These are phyloP conservation scores for Platycheirus albimanus DNA, from an alignment of 2,888 invertebrate genomes.

Conservation along the genomic window DNA sequence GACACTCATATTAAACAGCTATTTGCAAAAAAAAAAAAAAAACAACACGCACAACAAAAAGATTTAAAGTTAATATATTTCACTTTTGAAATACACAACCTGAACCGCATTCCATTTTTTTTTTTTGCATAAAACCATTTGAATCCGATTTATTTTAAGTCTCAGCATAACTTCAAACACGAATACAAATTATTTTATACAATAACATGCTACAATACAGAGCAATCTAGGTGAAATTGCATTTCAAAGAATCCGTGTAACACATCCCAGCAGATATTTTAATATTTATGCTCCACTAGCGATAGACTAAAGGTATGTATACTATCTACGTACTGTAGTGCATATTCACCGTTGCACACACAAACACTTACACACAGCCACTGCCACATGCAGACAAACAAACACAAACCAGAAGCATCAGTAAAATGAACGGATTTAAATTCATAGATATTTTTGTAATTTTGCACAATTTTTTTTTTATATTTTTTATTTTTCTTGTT, in stretches of 20 bases:
- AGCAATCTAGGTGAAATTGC: constrained; percentile 62
- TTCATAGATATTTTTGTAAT: constrained; percentile 69
- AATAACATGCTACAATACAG: neutral
- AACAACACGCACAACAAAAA: no score
- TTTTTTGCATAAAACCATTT: constrained; percentile 10
- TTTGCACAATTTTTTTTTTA: constrained; percentile 27
- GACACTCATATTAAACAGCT: neutral
- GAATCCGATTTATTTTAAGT: constrained; percentile 22
- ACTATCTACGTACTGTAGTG: neutral
- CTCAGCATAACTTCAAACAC: neutral
- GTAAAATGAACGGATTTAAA: constrained; percentile 70
- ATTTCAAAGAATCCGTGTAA: constrained; percentile 56
- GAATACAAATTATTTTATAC: constrained; percentile 4
- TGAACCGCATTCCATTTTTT: neutral
- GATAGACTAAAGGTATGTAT: constrained; percentile 23
- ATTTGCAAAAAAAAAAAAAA: neutral
- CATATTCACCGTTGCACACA: constrained; percentile 20
- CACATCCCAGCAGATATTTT: constrained; percentile 58
- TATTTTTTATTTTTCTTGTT: constrained; percentile 14
- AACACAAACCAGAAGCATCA: constrained; percentile 3
- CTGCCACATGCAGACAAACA: neutral
- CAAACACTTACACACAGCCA: neutral
- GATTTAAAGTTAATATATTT: no score
- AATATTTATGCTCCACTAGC: constrained; percentile 65
- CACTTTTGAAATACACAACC: constrained; percentile 8